These are phyloP conservation scores for Yponomeuta cagnagella DNA, from an alignment of 2,888 invertebrate species.

Conservation along the genomic window DNA sequence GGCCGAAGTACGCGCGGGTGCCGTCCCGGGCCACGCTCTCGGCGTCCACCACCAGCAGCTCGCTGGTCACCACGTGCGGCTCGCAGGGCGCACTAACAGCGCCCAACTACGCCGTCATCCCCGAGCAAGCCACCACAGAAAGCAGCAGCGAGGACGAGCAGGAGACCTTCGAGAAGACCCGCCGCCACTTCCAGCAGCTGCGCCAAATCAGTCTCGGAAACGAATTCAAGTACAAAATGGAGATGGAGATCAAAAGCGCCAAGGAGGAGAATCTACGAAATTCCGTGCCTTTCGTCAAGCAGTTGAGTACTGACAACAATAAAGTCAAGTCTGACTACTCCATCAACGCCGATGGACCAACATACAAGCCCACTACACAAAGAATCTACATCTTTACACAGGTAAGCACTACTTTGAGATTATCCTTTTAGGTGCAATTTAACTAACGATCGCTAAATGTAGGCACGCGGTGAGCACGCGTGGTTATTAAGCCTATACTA, in stretches of 20 bases:
- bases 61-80: slow-evolving; percentile 72
- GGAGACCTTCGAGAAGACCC: slow-evolving; percentile 72
- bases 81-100: slow-evolving; percentile 64
- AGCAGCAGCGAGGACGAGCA: slow-evolving; percentile 71
- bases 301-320: slow-evolving; percentile 74
- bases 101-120: slow-evolving; percentile 62
- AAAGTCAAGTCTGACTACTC: slow-evolving; percentile 70
- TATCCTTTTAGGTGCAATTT: background rate
- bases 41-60: slow-evolving; percentile 77
- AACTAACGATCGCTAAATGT: background rate
- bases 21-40: slow-evolving; percentile 72
- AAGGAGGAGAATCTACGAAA: slow-evolving; percentile 75
- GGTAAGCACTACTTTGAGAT: slow-evolving; percentile 36
- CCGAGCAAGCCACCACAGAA: slow-evolving; percentile 59
- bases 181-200: slow-evolving; percentile 78
- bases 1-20: slow-evolving; percentile 67
- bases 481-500: too few species aligned
- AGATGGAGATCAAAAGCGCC: slow-evolving; percentile 79
- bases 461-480: background rate
- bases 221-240: slow-evolving; percentile 77
- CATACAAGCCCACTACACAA: slow-evolving; percentile 74
- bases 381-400: slow-evolving; percentile 64
- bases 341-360: slow-evolving; percentile 57
- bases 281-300: slow-evolving; percentile 77
- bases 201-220: slow-evolving; percentile 78